Conservation (phyloP, 2,888 invertebrate species). For the Temnothorax unifasciatus region DNA sequence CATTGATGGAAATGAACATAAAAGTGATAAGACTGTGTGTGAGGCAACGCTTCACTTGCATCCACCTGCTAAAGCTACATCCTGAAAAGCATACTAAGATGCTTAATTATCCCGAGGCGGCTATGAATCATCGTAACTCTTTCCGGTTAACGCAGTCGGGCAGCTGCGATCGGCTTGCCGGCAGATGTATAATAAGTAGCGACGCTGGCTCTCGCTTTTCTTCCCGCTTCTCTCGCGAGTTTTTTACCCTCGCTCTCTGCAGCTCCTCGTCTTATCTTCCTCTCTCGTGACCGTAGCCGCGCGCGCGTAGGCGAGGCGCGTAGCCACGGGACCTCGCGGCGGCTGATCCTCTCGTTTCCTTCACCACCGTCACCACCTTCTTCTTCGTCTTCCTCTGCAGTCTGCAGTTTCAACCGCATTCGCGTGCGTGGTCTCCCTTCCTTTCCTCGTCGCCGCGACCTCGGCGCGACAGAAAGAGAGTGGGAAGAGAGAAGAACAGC, state of each 20-base stretch:
- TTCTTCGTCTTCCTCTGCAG: conserved; percentile 53
- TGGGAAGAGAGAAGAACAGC: conserved; percentile 65
- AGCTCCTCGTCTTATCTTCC: conserved; percentile 21
- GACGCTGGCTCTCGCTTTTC: conserved; percentile 39
- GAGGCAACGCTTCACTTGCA: neutral
- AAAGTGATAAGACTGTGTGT: neutral
- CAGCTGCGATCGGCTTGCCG: conserved; percentile 58
- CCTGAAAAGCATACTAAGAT: neutral
- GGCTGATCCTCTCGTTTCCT: conserved; percentile 70
- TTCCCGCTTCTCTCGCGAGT: conserved; percentile 26
- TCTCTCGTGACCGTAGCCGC: conserved; percentile 46
- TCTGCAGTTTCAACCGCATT: neutral
- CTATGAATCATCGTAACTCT: conserved; percentile 48
- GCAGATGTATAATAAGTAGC: conserved; percentile 66
- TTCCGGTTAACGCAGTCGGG: conserved; percentile 46
- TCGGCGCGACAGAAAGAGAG: conserved; percentile 62
- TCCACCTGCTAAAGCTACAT: conserved; percentile 10
- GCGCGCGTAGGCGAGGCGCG: conserved; percentile 66
- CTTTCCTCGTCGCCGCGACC: conserved; percentile 48
- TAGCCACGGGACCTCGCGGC: conserved; percentile 62
- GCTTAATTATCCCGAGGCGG: conserved; percentile 43
- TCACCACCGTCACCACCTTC: conserved; percentile 55
- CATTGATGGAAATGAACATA: no score
- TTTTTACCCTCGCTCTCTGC: neutral
- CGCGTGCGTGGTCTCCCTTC: conserved; percentile 47